Evolutionary conservation across 37 sponge, comb jelly and placozoan species (phyloP).

Genomic region (Cliona cf. orientalis): DNA sequence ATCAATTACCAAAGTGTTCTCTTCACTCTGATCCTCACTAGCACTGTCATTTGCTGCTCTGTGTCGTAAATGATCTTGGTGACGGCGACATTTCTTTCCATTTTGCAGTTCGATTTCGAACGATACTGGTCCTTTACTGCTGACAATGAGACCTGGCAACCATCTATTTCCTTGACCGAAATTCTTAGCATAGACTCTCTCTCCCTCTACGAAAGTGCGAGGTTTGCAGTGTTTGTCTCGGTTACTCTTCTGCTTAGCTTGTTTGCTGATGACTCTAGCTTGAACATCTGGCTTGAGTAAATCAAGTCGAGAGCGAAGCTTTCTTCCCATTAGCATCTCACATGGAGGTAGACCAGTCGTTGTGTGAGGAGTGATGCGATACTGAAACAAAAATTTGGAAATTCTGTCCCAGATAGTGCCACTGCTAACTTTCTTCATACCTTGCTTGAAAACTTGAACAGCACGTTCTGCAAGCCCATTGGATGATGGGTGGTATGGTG

Average conservation of each 20-base stretch:
- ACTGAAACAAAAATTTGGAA: conserved; percentile 36
- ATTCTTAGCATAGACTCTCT: conserved; percentile 19
- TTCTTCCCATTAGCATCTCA: conserved; percentile 46
- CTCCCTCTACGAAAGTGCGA: conserved; percentile 12
- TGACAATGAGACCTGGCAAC: conserved; percentile 9
- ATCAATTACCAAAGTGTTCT: too few relatives aligned
- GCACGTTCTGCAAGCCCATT: conserved; percentile 50
- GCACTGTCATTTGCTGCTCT: neutral
- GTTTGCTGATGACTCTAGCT: conserved; percentile 11
- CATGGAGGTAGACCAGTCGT: conserved; percentile 49
- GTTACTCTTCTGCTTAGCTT: conserved; percentile 4
- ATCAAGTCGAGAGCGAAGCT: conserved; percentile 29
- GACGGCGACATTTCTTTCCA: conserved; percentile 4
- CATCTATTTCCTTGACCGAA: conserved; percentile 15
- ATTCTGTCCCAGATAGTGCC: neutral
- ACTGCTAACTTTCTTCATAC: conserved; percentile 20
- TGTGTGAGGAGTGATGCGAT: conserved; percentile 32
- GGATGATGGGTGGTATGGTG: conserved; percentile 29
- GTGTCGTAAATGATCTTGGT: conserved; percentile 28
- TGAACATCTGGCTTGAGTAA: conserved; percentile 29
- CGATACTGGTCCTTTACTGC: conserved; percentile 14
- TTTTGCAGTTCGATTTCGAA: neutral
- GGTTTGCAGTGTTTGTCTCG: neutral
- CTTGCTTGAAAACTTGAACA: conserved; percentile 39
- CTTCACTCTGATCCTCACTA: too few relatives aligned